Percentiles rank a stretch among this genome's conserved stretches.
phyloP scores from a whole-genome alignment of 1,140 invertebrate genomes.

The Meloidogyne floridensis region DNA sequence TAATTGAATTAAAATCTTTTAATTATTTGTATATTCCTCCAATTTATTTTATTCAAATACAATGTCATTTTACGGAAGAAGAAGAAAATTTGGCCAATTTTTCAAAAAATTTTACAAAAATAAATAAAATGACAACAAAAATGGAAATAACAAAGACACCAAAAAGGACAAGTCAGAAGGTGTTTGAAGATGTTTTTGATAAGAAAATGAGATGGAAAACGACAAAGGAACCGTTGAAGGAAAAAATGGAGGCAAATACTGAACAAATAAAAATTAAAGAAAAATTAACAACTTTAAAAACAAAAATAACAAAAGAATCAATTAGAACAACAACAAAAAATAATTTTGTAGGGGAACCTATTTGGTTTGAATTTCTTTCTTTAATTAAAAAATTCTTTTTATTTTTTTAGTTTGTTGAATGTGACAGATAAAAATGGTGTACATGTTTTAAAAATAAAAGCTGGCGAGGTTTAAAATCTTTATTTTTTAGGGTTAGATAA shows the following conservation, averaged over 20 bases:
- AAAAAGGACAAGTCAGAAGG: no score
- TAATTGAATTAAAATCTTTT: background rate
- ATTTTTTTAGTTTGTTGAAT: conserved; percentile 31
- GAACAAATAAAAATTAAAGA: no score
- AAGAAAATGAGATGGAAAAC: no score
- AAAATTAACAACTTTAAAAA: no score
- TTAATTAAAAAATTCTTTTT: background rate
- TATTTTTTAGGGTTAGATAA: background rate
- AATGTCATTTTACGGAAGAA: background rate
- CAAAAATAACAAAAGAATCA: no score
- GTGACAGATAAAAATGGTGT: conserved; percentile 52
- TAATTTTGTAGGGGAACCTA: conserved; percentile 37
- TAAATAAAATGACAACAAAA: no score
- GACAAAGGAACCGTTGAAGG: no score
- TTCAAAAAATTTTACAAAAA: no score
- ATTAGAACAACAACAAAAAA: background rate
- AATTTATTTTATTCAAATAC: conserved; percentile 4
- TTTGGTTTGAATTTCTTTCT: background rate
- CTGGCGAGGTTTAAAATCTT: conserved; percentile 46
- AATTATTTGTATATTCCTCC: background rate
- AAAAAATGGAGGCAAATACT: no score
- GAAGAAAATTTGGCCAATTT: no score
- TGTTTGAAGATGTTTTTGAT: no score
- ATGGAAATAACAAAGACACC: no score
- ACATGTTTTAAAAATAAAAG: conserved; percentile 47